Conservation (phyloP, 2,888 invertebrate genomes). For the Hyposoter dolosus region DNA sequence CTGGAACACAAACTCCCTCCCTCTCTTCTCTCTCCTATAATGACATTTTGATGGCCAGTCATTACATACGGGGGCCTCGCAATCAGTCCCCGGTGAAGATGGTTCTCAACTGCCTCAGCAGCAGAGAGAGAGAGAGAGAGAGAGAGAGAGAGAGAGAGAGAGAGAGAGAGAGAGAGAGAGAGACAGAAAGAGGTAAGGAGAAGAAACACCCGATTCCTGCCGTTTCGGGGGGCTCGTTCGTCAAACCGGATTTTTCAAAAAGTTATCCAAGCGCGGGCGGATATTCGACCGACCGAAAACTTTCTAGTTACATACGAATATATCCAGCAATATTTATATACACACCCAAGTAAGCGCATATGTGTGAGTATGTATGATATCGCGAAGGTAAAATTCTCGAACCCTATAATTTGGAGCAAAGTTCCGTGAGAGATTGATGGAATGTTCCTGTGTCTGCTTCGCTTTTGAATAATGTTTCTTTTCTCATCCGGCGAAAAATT, state of each 20-base stretch:
- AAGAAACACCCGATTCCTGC: constrained; percentile 4
- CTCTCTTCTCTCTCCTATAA: constrained; percentile 63
- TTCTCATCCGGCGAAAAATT: constrained; percentile 57
- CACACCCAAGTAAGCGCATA: not conserved
- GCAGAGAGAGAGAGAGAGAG: constrained; percentile 30
- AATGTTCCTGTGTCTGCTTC: constrained; percentile 54
- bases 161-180: constrained; percentile 26
- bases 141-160: constrained; percentile 29
- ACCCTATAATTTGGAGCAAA: constrained; percentile 64
- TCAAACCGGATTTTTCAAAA: constrained; percentile 60
- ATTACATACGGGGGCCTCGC: constrained; percentile 69
- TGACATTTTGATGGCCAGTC: constrained; percentile 74
- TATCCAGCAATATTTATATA: not conserved
- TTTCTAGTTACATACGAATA: constrained; percentile 39
- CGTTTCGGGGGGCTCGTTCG: constrained; percentile 54
- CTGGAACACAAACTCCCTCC: constrained; percentile 58
- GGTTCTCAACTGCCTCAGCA: constrained; percentile 56
- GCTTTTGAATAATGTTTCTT: constrained; percentile 60
- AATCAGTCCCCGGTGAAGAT: constrained; percentile 67
- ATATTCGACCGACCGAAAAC: constrained; percentile 53
- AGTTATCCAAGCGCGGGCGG: constrained; percentile 58
- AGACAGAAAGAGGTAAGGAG: constrained; percentile 10
- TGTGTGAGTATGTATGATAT: constrained; percentile 36
- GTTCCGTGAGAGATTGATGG: constrained; percentile 65
- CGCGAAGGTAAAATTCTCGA: constrained; percentile 57